Conservation (phyloP, 1,140 invertebrate genomes). For the Caerostris darwini region DNA sequence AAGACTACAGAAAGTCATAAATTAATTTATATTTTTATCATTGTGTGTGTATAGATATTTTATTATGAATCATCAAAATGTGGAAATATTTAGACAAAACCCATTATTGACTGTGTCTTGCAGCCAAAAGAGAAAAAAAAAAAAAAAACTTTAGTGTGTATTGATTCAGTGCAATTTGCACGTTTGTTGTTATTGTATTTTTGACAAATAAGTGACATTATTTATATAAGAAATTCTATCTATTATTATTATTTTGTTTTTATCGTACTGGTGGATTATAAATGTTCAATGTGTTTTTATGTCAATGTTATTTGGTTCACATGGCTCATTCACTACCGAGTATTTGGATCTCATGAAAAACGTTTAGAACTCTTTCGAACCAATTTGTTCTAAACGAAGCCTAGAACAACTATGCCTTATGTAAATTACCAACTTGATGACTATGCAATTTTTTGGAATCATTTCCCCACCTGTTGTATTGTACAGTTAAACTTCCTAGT, state of each 20-base stretch:
- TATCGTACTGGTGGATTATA: neutral
- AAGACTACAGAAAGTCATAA: slow-evolving; percentile 38
- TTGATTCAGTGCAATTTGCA: slow-evolving; percentile 46
- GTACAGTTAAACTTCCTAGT: neutral
- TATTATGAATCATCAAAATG: slow-evolving; percentile 48
- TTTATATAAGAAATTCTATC: slow-evolving; percentile 41
- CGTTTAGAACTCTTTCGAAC: neutral
- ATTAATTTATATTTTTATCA: slow-evolving; percentile 68
- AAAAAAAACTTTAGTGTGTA: neutral
- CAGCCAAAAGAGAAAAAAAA: neutral
- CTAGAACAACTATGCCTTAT: slow-evolving; percentile 53
- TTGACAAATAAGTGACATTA: slow-evolving; percentile 36
- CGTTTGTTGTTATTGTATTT: slow-evolving; percentile 15
- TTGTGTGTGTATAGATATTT: slow-evolving; percentile 63
- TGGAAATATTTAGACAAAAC: neutral
- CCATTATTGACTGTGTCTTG: neutral
- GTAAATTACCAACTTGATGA: neutral
- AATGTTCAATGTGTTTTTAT: neutral
- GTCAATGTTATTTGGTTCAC: neutral
- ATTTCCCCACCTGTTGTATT: neutral
- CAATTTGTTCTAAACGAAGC: neutral
- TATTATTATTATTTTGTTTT: neutral
- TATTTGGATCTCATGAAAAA: neutral
- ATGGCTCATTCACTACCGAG: neutral
- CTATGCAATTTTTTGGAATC: neutral